Evolutionary conservation across 2,113 vertebrate genomes (phyloP).

Genomic region (Sterrhoptilus dennistouni): DNA sequence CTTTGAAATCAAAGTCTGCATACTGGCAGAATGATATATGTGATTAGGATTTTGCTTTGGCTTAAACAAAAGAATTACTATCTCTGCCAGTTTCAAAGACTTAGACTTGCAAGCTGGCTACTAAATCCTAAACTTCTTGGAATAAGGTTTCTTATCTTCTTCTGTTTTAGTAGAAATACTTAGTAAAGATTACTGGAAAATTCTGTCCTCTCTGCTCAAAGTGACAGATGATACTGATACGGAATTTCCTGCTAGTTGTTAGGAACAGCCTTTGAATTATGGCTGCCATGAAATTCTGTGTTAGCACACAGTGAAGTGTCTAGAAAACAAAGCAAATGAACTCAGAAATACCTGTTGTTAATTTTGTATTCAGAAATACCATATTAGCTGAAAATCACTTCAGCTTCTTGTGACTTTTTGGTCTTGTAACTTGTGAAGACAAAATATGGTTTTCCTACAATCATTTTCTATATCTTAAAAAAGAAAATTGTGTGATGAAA

Average conservation of each 20-base stretch:
- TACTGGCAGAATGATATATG: rapidly evolving
- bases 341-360: background rate
- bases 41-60: background rate
- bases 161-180: background rate
- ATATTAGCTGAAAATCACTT: background rate
- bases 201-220: background rate
- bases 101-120: background rate
- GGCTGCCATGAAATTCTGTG: background rate
- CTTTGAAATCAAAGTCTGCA: background rate
- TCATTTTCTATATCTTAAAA: background rate
- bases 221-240: background rate
- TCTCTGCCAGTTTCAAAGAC: background rate
- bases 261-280: background rate
- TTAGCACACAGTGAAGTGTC: background rate
- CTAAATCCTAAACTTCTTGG: background rate
- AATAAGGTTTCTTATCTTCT: background rate
- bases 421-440: background rate
- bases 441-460: background rate
- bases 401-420: background rate
- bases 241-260: background rate
- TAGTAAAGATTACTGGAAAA: background rate
- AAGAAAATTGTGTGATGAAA: background rate
- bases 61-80: background rate
- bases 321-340: background rate
- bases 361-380: background rate